These are phyloP conservation scores for Coregonus sp. DNA, from an alignment of 2,797 vertebrate genomes.

Conservation along the genomic window DNA sequence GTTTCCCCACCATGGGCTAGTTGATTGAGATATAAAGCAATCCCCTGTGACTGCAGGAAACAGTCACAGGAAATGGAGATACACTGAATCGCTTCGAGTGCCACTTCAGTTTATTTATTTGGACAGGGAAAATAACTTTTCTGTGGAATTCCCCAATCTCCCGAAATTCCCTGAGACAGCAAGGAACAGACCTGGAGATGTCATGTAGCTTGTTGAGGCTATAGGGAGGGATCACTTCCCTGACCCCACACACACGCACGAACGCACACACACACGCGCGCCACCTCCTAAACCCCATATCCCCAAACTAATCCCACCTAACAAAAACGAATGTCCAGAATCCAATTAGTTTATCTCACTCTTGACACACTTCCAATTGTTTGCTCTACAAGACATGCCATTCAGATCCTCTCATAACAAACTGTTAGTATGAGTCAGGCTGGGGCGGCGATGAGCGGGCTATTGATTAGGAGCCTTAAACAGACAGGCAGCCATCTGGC, in stretches of 20 bases:
- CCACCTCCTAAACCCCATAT: neutral
- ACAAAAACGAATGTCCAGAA: conserved; percentile 60
- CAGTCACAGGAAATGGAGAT: conserved; percentile 69
- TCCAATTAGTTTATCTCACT: conserved; percentile 82
- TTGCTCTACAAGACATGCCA: conserved; percentile 70
- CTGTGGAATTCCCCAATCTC: conserved; percentile 48
- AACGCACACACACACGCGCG: neutral
- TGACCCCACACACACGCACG: conserved; percentile 33
- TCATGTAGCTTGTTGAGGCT: conserved; percentile 64
- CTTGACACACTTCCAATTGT: conserved; percentile 67
- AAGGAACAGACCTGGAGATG: conserved; percentile 56
- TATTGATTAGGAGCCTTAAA: conserved; percentile 88
- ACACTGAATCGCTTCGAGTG: conserved; percentile 61
- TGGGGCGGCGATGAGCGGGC: conserved; percentile 52
- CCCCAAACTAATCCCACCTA: conserved; percentile 22
- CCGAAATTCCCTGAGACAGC: conserved; percentile 50
- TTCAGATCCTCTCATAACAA: conserved; percentile 83
- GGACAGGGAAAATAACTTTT: conserved; percentile 43
- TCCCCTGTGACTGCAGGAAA: conserved; percentile 66
- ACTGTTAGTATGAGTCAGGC: conserved; percentile 63
- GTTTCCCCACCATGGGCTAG: conserved; percentile 48
- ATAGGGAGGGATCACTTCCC: conserved; percentile 62
- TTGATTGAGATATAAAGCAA: conserved; percentile 63
- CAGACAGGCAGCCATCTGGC: conserved; percentile 86
- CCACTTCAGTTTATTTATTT: conserved; percentile 77